A percentile compares a stretch with the other conserved stretches of the same genome.
Evolutionary conservation across 2,113 vertebrate genomes (phyloP).

Genomic region (Hyperoodon ampullatus): DNA sequence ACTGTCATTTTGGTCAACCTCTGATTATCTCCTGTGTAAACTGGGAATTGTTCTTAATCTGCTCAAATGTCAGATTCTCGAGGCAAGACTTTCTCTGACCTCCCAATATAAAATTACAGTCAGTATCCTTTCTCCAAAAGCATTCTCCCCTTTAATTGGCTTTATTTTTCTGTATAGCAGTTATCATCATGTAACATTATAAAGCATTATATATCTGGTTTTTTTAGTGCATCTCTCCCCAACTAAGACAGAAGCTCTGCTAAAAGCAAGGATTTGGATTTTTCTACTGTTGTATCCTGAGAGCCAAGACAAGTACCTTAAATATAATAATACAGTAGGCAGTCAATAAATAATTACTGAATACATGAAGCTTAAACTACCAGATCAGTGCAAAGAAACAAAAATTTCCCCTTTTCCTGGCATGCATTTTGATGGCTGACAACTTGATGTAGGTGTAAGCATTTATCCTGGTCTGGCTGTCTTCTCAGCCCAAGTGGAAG

Average conservation of each 20-base stretch:
- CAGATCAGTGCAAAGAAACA: not conserved
- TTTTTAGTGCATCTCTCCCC: not conserved
- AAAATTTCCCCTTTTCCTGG: not conserved
- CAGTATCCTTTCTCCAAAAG: not conserved
- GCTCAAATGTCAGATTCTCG: constrained; percentile 35
- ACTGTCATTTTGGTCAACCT: constrained; percentile 42
- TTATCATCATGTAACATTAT: not conserved
- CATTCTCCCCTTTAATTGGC: not conserved
- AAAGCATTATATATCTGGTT: not conserved
- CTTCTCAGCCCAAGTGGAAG: not conserved
- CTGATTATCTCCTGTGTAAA: constrained; percentile 23
- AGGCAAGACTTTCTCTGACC: constrained; percentile 36
- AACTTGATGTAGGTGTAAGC: not conserved
- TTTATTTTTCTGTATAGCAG: not conserved
- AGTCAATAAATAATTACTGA: not conserved
- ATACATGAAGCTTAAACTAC: not conserved
- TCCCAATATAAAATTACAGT: constrained; percentile 38
- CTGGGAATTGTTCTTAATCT: constrained; percentile 52
- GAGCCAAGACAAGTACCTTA: not conserved
- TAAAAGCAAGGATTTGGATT: not conserved
- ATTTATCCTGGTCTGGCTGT: not conserved
- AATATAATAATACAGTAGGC: not conserved
- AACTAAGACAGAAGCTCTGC: not conserved
- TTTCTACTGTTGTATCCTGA: not conserved
- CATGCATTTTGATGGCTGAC: not conserved